Percentiles rank a stretch among this genome's conserved stretches.
Conservation (phyloP, 1,140 invertebrate genomes). For the Polypedilum vanderplanki region DNA sequence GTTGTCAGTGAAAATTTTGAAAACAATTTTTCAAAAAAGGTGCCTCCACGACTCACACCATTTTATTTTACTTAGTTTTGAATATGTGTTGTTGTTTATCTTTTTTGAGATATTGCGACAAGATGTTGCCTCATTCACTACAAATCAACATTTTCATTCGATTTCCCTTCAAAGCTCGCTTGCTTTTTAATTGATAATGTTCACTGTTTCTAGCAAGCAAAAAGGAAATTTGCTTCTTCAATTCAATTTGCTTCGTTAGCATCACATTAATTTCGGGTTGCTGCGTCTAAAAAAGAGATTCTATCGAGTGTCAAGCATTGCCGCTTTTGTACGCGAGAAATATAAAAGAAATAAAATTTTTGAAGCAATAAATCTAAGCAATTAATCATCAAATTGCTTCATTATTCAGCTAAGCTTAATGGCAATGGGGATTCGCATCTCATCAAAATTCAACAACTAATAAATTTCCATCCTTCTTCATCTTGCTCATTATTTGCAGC, state of each 20-base stretch:
- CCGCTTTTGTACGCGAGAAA: neutral
- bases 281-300: neutral
- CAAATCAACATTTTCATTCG: neutral
- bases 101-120: neutral
- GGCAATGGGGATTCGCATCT: neutral
- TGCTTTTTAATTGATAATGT: neutral
- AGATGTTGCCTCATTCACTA: neutral
- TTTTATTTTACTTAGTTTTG: neutral
- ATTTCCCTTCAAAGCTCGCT: neutral
- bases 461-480: neutral
- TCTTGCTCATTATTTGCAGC: neutral
- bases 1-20: constrained; percentile 15
- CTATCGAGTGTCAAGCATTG: neutral
- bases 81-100: neutral
- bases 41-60: neutral
- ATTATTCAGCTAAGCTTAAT: neutral
- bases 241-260: neutral
- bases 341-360: neutral
- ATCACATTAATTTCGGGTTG: neutral
- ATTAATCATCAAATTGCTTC: constrained; percentile 19
- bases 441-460: neutral
- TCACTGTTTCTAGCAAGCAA: neutral
- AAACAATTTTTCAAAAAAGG: constrained; percentile 5
- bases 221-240: neutral
- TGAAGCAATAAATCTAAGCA: constrained; percentile 2